Base-by-base conservation (phyloP, 2,113 vertebrate genomes). In the Bombycilla garrulus region DNA sequence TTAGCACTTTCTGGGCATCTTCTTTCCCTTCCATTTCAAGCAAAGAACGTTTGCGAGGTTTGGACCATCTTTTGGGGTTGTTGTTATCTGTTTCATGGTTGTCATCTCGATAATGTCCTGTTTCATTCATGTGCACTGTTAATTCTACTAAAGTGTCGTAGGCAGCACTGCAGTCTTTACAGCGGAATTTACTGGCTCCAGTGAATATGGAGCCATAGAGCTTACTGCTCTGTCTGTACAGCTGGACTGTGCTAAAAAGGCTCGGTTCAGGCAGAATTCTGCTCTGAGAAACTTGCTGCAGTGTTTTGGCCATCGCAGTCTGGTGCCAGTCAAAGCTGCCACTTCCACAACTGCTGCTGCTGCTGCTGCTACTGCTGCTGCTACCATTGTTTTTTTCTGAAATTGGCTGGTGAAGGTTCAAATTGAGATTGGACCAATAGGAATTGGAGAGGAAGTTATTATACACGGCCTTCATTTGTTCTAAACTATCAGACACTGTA, bases 381-480 rank as follows among this genome's bases (percentile, higher is more conserved):
- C 99, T 99, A 16, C 99, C 98, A 1, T 99, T 98, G 76, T 97
- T 98, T 88, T 98, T 99, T 78, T 99, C 99, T 0, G 98, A 95
- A 44, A 99, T 97, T 0, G 99, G 98, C 97, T 98, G 99, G 97
- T 98, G 98, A 97, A 99, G 97, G 94, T 98, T 99, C 96, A 99
- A 94, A 96, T 98, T 99, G 93, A 99, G 98, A 89, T 98, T 99
- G 85, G 99, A 99, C 99, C 99, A 99, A 92, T 99, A 99, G n/a
- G 99, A 99, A 96, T 99, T 99, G 93, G 99, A 99, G 64, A 99
- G 98, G 92, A 99, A 99, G 96, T 99, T 99, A 78, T 99, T 99
- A 97, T 99, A 99, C 78, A 99, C 99, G 0, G 99, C 99, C 98
- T 99, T 99, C 99, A 99, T 99, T 98, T 99, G 99, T 92, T 99